phyloP scores from a whole-genome alignment of 2,888 invertebrate genomes.

The Drosophila trichaetosa region DNA sequence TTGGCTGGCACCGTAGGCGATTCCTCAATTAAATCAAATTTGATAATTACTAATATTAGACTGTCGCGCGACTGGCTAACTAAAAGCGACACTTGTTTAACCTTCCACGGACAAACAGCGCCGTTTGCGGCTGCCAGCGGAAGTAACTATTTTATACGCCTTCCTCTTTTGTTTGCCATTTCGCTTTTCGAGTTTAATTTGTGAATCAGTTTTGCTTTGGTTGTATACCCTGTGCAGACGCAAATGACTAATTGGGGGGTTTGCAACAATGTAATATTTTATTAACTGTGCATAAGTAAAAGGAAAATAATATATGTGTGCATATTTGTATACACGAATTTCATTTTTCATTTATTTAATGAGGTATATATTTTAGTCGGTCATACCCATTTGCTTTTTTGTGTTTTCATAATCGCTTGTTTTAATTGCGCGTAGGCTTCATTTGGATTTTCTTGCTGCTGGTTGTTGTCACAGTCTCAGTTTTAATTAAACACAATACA shows the following conservation, averaged over 20 bases:
- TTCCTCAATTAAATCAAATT: conserved; percentile 73
- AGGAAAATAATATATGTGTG: background rate
- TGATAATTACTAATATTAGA: conserved; percentile 70
- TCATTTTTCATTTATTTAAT: background rate
- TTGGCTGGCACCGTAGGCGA: conserved; percentile 26
- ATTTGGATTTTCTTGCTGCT: conserved; percentile 58
- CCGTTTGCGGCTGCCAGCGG: conserved; percentile 58
- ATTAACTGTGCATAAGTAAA: background rate
- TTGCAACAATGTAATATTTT: background rate
- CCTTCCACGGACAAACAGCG: conserved; percentile 48
- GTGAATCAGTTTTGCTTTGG: conserved; percentile 47
- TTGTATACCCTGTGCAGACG: conserved; percentile 29
- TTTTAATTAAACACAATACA: conserved; percentile 80
- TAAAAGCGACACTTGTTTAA: conserved; percentile 46
- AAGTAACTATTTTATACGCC: conserved; percentile 79
- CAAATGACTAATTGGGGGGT: background rate
- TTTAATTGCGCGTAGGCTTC: conserved; percentile 80
- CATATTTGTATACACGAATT: no score
- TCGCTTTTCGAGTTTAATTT: conserved; percentile 63
- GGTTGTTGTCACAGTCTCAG: conserved; percentile 36
- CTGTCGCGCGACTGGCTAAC: conserved; percentile 35
- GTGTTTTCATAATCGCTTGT: conserved; percentile 59
- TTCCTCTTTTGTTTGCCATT: conserved; percentile 39
- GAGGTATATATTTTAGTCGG: conserved; percentile 12
- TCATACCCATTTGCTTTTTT: background rate